Evolutionary conservation across 2,797 vertebrate species (phyloP).

Genomic region (Syndactyla subalaris): DNA sequence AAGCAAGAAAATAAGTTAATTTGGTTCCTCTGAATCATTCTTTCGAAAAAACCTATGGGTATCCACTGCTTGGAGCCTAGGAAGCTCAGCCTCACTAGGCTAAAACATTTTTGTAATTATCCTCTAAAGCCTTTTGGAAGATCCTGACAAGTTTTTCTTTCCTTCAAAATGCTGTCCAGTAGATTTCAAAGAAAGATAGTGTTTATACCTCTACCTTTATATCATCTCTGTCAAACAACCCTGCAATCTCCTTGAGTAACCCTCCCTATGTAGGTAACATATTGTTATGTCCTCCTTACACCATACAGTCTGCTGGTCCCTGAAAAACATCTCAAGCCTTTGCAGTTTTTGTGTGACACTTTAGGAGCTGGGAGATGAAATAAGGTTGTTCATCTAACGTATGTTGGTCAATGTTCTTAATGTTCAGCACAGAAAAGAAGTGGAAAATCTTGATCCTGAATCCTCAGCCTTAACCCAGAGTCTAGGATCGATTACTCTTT

Average conservation of each 20-base stretch:
- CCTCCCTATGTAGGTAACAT: background rate
- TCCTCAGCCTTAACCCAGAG: background rate
- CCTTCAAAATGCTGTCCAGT: background rate
- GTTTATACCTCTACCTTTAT: background rate
- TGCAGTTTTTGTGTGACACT: background rate
- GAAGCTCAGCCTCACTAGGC: background rate
- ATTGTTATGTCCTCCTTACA: background rate
- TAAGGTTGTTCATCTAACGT: background rate
- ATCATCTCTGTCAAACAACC: background rate
- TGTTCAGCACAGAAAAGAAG: background rate
- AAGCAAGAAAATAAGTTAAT: background rate
- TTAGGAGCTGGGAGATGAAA: background rate
- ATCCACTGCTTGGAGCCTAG: background rate
- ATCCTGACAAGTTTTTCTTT: background rate
- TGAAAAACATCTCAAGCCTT: background rate
- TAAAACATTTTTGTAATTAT: background rate
- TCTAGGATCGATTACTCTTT: background rate
- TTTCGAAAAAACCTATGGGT: background rate
- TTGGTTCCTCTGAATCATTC: background rate
- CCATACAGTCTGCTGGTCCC: background rate
- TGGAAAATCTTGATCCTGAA: background rate
- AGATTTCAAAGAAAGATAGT: background rate
- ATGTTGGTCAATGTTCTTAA: background rate
- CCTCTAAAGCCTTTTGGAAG: background rate
- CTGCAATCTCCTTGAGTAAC: background rate